These are phyloP conservation scores for Drosophila rufa DNA, from an alignment of 1,140 invertebrate species.

Conservation along the genomic window DNA sequence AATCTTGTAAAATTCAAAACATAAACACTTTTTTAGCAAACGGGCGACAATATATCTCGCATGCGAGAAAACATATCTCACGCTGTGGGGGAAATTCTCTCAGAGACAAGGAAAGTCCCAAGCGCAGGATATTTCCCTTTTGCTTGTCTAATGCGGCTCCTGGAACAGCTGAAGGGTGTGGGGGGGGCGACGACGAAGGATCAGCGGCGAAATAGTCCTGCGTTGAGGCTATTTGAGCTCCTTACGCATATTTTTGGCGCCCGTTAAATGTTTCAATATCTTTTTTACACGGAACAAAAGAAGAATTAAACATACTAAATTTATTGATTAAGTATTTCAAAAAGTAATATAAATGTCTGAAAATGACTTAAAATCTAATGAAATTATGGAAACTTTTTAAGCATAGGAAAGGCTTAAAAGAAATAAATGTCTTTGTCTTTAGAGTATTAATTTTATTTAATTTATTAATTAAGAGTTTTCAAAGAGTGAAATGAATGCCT, in stretches of 20 bases:
- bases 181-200: neutral
- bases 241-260: constrained; percentile 65
- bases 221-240: constrained; percentile 18
- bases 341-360: no score
- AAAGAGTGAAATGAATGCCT: no score
- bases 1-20: neutral
- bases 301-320: constrained; percentile 2
- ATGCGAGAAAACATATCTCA: constrained; percentile 49
- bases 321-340: neutral
- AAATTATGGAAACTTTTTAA: no score
- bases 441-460: no score
- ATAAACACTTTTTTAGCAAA: neutral
- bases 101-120: constrained; percentile 34
- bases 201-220: constrained; percentile 1
- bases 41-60: constrained; percentile 31
- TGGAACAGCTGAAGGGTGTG: neutral
- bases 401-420: no score
- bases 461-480: no score
- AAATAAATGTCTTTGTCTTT: no score
- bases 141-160: neutral
- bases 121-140: constrained; percentile 35
- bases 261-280: constrained; percentile 39
- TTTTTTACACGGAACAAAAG: constrained; percentile 6
- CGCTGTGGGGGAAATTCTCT: constrained; percentile 63
- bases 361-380: no score